These are phyloP conservation scores for Planococcus citri DNA, from an alignment of 1,140 invertebrate genomes.

Conservation along the genomic window DNA sequence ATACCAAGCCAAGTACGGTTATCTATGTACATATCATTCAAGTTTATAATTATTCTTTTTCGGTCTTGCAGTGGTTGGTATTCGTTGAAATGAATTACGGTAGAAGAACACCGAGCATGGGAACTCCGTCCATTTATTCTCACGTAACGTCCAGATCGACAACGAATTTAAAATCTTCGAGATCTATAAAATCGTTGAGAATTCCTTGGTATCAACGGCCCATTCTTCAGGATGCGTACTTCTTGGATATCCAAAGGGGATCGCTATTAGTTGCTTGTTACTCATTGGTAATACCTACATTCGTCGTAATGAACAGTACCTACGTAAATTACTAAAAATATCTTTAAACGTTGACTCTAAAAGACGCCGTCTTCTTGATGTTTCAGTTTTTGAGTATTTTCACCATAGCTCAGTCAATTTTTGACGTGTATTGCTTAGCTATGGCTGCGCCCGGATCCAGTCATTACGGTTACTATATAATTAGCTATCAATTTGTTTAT, in stretches of 20 bases:
- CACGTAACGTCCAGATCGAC: constrained; percentile 53
- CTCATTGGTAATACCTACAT: constrained; percentile 54
- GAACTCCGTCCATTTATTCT: constrained; percentile 72
- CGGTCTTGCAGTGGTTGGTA: too few species aligned
- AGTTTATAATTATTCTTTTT: too few species aligned
- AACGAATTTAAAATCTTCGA: constrained; percentile 62
- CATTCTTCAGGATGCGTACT: constrained; percentile 57
- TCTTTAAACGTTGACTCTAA: neutral
- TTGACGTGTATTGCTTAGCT: constrained; percentile 79
- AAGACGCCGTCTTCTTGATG: constrained; percentile 28
- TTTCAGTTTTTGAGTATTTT: constrained; percentile 70
- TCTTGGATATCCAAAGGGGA: constrained; percentile 65
- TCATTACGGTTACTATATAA: constrained; percentile 81
- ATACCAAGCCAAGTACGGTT: too few species aligned
- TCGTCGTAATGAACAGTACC: neutral
- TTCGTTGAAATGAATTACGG: constrained; percentile 43
- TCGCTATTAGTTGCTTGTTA: constrained; percentile 58
- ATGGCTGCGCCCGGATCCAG: constrained; percentile 75
- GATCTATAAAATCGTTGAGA: constrained; percentile 58
- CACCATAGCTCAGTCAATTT: constrained; percentile 62
- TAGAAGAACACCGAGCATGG: constrained; percentile 56
- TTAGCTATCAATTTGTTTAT: constrained; percentile 89
- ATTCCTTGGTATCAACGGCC: constrained; percentile 75
- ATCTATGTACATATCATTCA: too few species aligned
- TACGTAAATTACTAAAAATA: too few species aligned